phyloP scores from a whole-genome alignment of 2,797 vertebrate genomes.

The Lepidocolaptes lacrymiger region DNA sequence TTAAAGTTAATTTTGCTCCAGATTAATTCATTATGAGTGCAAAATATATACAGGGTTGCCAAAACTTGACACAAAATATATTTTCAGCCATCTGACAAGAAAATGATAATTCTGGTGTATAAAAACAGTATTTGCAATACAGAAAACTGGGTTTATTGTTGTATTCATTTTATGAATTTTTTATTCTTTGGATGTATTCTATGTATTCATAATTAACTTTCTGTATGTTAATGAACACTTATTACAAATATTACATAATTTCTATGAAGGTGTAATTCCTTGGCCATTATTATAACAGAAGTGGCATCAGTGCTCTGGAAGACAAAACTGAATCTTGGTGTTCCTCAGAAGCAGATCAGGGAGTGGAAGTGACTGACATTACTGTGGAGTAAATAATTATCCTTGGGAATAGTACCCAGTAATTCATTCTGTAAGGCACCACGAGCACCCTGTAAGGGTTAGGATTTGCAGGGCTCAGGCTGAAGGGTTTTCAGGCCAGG shows the following conservation, averaged over 20 bases:
- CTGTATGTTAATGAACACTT: not conserved
- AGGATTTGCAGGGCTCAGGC: not conserved
- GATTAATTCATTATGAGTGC: not conserved
- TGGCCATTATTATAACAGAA: not conserved
- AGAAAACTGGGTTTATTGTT: not conserved
- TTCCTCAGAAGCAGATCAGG: not conserved
- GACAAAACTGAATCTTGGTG: not conserved
- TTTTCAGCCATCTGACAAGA: not conserved
- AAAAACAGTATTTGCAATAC: not conserved
- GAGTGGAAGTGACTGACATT: not conserved
- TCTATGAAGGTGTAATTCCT: not conserved
- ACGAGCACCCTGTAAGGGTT: not conserved
- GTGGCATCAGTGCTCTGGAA: not conserved
- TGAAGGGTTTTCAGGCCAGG: not conserved
- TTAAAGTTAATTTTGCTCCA: not conserved
- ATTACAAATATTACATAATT: not conserved
- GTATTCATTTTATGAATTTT: not conserved
- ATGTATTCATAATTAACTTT: not conserved
- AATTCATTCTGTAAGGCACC: rapidly evolving
- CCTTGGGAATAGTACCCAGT: not conserved
- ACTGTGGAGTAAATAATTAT: not conserved
- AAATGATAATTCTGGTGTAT: not conserved
- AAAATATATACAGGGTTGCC: not conserved
- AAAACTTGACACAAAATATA: not conserved
- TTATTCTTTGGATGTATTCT: not conserved